Evolutionary conservation across 2,113 vertebrate genomes (phyloP).

Genomic region (Emydocephalus ijimae): DNA sequence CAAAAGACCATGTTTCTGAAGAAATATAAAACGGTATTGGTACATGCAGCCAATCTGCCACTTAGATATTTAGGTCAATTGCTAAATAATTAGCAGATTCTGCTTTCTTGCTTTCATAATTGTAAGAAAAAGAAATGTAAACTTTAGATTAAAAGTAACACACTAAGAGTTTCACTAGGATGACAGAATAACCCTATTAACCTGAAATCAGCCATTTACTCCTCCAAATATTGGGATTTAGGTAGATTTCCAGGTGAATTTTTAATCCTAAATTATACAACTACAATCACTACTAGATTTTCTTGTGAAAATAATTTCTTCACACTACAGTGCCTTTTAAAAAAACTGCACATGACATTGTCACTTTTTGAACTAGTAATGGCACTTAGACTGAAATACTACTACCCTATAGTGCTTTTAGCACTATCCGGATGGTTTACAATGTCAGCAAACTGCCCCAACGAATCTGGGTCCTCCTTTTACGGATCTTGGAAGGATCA

Average conservation of each 20-base stretch:
- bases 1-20: neutral
- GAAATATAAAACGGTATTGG: neutral
- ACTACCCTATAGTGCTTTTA: too few relatives aligned
- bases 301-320: neutral
- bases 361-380: neutral
- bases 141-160: neutral
- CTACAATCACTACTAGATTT: neutral
- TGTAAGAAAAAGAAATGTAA: neutral
- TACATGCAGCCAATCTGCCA: neutral
- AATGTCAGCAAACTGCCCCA: neutral
- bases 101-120: neutral
- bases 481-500: neutral
- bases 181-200: neutral
- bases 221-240: neutral
- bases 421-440: too few relatives aligned
- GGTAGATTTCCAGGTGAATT: neutral
- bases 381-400: too few relatives aligned
- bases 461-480: neutral
- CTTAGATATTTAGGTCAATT: neutral
- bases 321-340: neutral
- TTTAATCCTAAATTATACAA: neutral
- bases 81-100: neutral
- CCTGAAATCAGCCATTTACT: neutral
- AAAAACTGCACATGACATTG: neutral
- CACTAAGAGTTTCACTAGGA: neutral